Base-by-base conservation (phyloP, 2,113 vertebrate species). In the Ictalurus punctatus region DNA sequence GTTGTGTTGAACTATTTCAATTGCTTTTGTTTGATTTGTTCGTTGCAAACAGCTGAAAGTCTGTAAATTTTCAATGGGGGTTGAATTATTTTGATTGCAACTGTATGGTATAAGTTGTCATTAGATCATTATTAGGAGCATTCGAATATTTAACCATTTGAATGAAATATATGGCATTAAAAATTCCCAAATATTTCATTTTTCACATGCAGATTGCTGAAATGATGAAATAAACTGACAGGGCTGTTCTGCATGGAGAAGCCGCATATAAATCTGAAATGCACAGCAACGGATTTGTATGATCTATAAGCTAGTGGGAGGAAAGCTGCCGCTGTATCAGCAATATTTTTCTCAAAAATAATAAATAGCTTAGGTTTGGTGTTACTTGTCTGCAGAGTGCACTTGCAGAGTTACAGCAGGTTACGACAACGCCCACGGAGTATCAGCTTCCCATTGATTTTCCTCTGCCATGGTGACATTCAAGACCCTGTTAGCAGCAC, bases 401-500 rank as follows among this genome's bases (percentile, higher is more conserved):
- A 67, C 78, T 54, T 3, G 61, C 61, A 81, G n/a, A 81, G 48
- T 87, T 87, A 69, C 78, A 81, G 86, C 76, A 37, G 86, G 58
- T 88, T 61, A 6, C 69, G 34, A 74, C 56, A 34, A 82, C 67
- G 40, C 83, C 84, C 69, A 88, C 78, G 7, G 34, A 88, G 92
- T 89, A 91, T 93, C 91, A 91, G 90, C 88, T 85, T 85, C 58
- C 94, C 85, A 94, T 88, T 86, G 90, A 92, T 94, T 92, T 93
- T 79, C 90, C 78, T 91, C 91, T 92, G 91, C 92, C 92, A 92
- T 92, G 90, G 91, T 90, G 92, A 94, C 94, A 93, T 94, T 94
- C 92, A 94, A 92, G 93, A 92, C 89, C 88, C 84, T 91, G 92
- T 94, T 93, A 94, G 94, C 94, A 92, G 94, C 71, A 40, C 88